Evolutionary conservation across 1,140 invertebrate species (phyloP), one percentile per base, ranked within the genome.

Genomic region (Frieseomelitta varia): DNA sequence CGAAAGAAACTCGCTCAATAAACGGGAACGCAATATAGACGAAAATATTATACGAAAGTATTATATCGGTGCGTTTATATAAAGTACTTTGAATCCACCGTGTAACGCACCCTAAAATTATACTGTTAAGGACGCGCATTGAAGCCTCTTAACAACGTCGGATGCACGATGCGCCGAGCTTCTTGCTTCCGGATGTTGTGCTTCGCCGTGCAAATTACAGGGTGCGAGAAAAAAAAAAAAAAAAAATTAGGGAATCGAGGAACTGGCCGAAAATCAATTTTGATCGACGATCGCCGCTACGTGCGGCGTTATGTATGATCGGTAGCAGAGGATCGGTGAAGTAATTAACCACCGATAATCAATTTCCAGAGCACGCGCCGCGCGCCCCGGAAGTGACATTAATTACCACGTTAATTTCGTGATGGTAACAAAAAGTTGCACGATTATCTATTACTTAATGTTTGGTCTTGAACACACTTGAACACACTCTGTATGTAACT

Each of bases 391-490:
- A 58, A 79, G 30, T 21, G 30, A n/a, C 51, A 17, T 67, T 61
- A 83, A 81, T 72, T 58, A 39, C 68, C 61, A n/a, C n/a, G n/a
- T n/a, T n/a, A n/a, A n/a, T 55, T 17, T 15, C 55, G 51, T 65
- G n/a, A 10, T 63, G 39, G 61, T 8, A 51, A 77, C 58, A 14
- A 63, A 14, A 63, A 63, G 2, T 34, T 3, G 34, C 21, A 21
- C 74, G 58, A 77, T 47, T 77, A 77, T 15, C 12, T 47, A 47
- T 47, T 47, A 47, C 8, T 6, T 89, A 90, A 90, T 90, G 89
- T 89, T 89, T 90, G 88, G 79, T 30, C 30, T 30, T 82, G 85
- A 78, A 87, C 87, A 84, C 55, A 8, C 78, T 84, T 67, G 71
- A 73, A 27, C 76, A 51, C 61, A 47, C 63, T 58, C 56, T 24